Base-by-base conservation (phyloP, 2,888 invertebrate species). In the Drosophila helvetica region DNA sequence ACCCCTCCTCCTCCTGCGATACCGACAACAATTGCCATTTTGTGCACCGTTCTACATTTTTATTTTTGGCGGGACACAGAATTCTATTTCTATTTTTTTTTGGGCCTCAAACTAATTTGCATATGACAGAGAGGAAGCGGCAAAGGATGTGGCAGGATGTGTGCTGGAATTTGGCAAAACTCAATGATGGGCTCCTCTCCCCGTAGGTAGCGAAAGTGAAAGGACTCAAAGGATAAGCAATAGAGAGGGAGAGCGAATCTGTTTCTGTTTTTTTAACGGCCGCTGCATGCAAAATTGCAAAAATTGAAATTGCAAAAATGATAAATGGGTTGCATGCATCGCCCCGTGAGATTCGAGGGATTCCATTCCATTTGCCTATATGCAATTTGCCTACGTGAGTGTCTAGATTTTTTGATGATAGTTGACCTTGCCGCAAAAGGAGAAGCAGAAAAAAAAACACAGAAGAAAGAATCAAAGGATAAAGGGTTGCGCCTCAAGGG, bases 171-270 rank as follows among this genome's bases (percentile, higher is more conserved):
- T 88, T 86, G 75, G 87, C 85, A 86, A 38, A 84, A 78, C 81
- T 75, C 79, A 61, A 70, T 53, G 47, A 38, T 38, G 15, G n/a
- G 38, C 6, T 7, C 7, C 38, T n/a, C 38, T 38, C 62, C 45
- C 12, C 38, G 62, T 88, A 78, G 81, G 79, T 80, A 87, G 74
- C 80, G 85, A 86, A 86, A 86, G 85, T 87, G 87, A 86, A 86
- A 88, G 85, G 85, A 85, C 79, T 69, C 66, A 79, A 75, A 85
- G 87, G 85, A 85, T 85, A 79, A 72, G 65, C 7, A 73, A 70
- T 38, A 56, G 73, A 63, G 75, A 74, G 69, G 78, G 78, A 71
- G 42, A 27, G 63, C 50, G 38, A 50, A 2, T 5, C 33, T 33
- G 12, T 38, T 6, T 30, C 0, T 1, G 10, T 30, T 30, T 68